These are phyloP conservation scores for Drosophila saltans DNA, from an alignment of 1,140 invertebrate species.

Conservation along the genomic window DNA sequence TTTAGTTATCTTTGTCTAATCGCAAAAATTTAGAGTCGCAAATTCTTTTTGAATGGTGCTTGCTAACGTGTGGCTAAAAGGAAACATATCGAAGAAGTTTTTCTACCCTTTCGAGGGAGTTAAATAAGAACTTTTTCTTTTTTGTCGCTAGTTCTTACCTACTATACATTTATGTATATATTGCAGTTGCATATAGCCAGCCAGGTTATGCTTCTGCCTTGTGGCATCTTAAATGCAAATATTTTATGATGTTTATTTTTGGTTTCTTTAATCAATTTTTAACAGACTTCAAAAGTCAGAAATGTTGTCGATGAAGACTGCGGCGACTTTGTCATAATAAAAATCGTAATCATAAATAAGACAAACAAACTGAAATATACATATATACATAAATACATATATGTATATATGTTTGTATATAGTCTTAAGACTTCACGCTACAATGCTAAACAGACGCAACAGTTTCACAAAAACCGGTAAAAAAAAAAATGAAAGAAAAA, in stretches of 20 bases:
- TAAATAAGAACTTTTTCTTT: too few species aligned
- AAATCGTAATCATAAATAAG: slow-evolving; percentile 61
- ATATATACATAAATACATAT: slow-evolving; percentile 24
- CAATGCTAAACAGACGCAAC: slow-evolving; percentile 70
- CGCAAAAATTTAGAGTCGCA: too few species aligned
- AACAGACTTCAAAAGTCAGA: slow-evolving; percentile 3
- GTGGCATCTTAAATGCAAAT: too few species aligned
- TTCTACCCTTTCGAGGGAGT: neutral
- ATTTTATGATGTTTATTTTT: slow-evolving; percentile 30
- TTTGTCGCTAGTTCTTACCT: too few species aligned
- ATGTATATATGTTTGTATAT: slow-evolving; percentile 10
- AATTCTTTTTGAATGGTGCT: too few species aligned
- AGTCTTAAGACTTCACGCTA: slow-evolving; percentile 70
- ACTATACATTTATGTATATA: too few species aligned
- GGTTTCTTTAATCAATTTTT: slow-evolving; percentile 36
- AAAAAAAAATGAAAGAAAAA: slow-evolving; percentile 33
- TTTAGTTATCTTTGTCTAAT: neutral
- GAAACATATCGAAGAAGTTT: neutral
- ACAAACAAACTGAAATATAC: slow-evolving; percentile 26
- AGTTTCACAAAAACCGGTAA: slow-evolving; percentile 60
- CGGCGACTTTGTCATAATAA: slow-evolving; percentile 59
- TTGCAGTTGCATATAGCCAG: too few species aligned
- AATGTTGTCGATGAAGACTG: slow-evolving; percentile 50
- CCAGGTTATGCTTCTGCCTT: too few species aligned
- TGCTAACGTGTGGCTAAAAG: too few species aligned